These are phyloP conservation scores for Callionymus lyra DNA, from an alignment of 2,113 vertebrate genomes.

Conservation along the genomic window DNA sequence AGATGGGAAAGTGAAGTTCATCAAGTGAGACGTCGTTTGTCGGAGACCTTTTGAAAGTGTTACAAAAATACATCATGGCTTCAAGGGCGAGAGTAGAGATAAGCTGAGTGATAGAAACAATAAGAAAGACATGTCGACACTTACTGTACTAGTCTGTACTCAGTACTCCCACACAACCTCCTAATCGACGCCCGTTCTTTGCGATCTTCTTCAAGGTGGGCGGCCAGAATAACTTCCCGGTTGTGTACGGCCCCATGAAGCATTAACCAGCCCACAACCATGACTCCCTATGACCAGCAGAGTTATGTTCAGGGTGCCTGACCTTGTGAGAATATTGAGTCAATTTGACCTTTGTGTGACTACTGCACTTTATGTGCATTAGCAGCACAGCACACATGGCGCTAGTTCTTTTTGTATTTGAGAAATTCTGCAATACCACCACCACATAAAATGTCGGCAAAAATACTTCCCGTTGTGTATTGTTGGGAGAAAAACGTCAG, in stretches of 20 bases:
- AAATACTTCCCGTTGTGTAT: too few species aligned
- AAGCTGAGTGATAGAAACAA: slow-evolving; percentile 28
- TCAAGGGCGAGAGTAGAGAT: neutral
- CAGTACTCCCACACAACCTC: slow-evolving; percentile 51
- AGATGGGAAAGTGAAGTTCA: slow-evolving; percentile 2
- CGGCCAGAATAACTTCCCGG: slow-evolving; percentile 17
- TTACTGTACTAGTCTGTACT: too few species aligned
- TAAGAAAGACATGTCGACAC: slow-evolving; percentile 34
- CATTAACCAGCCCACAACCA: slow-evolving; percentile 33
- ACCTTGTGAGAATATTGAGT: slow-evolving; percentile 20
- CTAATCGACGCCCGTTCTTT: slow-evolving; percentile 51
- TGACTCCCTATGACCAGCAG: slow-evolving; percentile 21
- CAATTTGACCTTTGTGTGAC: slow-evolving; percentile 1
- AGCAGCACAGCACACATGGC: too few species aligned
- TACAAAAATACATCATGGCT: neutral
- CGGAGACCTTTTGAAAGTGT: neutral
- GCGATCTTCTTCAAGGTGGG: slow-evolving; percentile 32
- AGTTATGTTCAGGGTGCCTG: slow-evolving; percentile 24
- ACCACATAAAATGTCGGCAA: too few species aligned
- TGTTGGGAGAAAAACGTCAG: too few species aligned
- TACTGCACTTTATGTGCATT: too few species aligned
- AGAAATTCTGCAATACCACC: too few species aligned
- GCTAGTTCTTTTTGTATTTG: too few species aligned
- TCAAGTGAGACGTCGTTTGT: slow-evolving; percentile 1
- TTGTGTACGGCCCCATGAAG: slow-evolving; percentile 44